Evolutionary conservation across 1,140 invertebrate genomes (phyloP), one percentile per base, ranked within the genome.

Genomic region (Stegodyphus mimosarum): DNA sequence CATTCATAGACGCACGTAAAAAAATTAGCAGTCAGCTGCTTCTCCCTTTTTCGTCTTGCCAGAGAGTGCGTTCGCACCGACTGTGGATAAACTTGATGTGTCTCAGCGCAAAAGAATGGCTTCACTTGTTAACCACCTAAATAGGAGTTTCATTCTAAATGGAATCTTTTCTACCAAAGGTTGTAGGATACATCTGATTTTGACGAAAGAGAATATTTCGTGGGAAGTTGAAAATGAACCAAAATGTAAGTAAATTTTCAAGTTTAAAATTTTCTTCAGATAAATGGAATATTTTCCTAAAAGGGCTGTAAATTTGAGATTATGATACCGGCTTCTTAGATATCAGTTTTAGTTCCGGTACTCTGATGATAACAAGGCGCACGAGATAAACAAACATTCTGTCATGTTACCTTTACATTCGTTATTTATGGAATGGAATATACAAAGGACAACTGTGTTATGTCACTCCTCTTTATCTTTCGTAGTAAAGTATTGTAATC

Each of bases 231-330:
- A 78, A 13, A 60, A 52, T 33, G 33, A 10, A 15, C 52, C 83
- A 17, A 73, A 86, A 49, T 74, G 83, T 86, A 66, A 86, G 83
- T 76, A n/a, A n/a, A 7, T 10, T 66, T 48, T 50, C 52, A 15
- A 10, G 17, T 33, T 17, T 33, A 33, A 33, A 33, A 33, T 17
- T 15, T 69, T 69, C 33, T 17, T 18, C 17, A 33, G 13, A 70
- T 33, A 7, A 7, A 48, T 13, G 17, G 48, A 1, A 6, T 49
- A 49, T 33, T 70, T 33, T 7, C 17, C 17, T 10, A 33, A 33
- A 33, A 33, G 33, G 1, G 33, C 1, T 49, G 13, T 13, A 70
- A 48, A 69, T 69, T 13, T 18, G 9, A 17, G 5, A 17, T 69
- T 9, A n/a, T 9, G 5, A 5, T 69, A 18, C 17, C 17, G 15